A percentile compares a stretch with the other conserved stretches of the same genome.
These are phyloP conservation scores for Apamea monoglypha DNA, from an alignment of 2,888 invertebrate species.

Conservation along the genomic window DNA sequence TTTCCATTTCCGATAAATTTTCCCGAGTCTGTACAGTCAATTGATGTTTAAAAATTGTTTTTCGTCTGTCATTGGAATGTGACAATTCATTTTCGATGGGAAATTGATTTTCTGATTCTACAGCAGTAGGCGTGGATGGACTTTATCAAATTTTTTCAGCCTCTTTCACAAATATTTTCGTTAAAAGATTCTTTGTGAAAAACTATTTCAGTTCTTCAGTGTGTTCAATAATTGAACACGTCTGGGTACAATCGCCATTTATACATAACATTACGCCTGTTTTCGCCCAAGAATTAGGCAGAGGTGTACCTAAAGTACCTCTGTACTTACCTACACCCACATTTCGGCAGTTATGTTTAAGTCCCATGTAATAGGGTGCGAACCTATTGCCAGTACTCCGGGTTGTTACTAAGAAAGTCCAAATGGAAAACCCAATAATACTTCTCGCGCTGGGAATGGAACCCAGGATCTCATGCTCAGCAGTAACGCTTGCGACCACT, in stretches of 20 bases:
- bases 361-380: neutral
- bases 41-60: constrained; percentile 71
- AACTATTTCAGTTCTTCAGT: neutral
- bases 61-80: constrained; percentile 50
- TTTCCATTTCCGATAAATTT: constrained; percentile 81
- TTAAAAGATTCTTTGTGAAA: neutral
- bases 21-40: constrained; percentile 67
- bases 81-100: constrained; percentile 57
- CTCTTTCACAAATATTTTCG: neutral
- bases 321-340: no score
- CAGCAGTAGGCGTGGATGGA: neutral
- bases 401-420: no score
- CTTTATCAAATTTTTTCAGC: neutral
- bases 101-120: constrained; percentile 55
- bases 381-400: no score
- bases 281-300: neutral
- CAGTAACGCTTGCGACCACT: no score
- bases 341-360: neutral
- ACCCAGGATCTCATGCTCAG: no score
- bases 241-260: neutral
- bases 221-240: neutral
- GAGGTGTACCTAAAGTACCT: neutral
- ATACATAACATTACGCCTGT: neutral
- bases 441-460: no score
- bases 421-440: no score